These are phyloP conservation scores for Phallusia fumigata DNA, from an alignment of 23 tunicate genomes.

Conservation along the genomic window DNA sequence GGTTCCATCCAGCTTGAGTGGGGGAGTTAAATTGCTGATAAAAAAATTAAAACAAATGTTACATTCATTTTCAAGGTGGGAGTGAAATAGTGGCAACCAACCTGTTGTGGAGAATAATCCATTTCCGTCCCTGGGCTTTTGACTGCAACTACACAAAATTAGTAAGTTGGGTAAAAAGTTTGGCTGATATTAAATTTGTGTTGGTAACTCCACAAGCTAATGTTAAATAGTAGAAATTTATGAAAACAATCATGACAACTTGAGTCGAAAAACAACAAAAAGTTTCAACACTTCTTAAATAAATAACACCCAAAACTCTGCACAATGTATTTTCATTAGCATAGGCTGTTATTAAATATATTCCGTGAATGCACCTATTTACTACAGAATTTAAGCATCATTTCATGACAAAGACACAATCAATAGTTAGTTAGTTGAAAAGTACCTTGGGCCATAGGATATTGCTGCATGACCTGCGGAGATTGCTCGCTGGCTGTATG, in stretches of 20 bases:
- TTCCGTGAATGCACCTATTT: no score
- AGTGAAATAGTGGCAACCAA: not conserved
- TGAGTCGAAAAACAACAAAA: no score
- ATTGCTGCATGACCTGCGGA: constrained; percentile 4
- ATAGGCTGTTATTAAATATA: no score
- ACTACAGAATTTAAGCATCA: no score
- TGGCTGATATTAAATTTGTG: no score
- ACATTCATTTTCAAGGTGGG: not conserved
- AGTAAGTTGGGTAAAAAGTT: not conserved
- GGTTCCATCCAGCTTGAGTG: constrained; percentile 4
- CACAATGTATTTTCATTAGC: no score
- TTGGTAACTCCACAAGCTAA: no score
- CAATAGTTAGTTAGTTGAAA: not conserved
- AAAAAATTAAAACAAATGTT: not conserved
- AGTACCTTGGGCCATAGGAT: constrained; percentile 10
- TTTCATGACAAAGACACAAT: no score
- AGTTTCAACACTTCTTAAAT: no score
- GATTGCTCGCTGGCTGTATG: not conserved
- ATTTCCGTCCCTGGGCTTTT: constrained; percentile 47
- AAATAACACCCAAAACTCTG: no score
- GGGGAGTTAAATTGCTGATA: not conserved
- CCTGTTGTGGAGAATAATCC: constrained; percentile 55
- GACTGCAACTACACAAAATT: constrained; percentile 20
- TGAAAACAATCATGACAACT: no score
- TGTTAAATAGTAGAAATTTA: no score